These are phyloP conservation scores for Pangasius mekongensis DNA, from an alignment of 2,797 vertebrate genomes.

Conservation along the genomic window DNA sequence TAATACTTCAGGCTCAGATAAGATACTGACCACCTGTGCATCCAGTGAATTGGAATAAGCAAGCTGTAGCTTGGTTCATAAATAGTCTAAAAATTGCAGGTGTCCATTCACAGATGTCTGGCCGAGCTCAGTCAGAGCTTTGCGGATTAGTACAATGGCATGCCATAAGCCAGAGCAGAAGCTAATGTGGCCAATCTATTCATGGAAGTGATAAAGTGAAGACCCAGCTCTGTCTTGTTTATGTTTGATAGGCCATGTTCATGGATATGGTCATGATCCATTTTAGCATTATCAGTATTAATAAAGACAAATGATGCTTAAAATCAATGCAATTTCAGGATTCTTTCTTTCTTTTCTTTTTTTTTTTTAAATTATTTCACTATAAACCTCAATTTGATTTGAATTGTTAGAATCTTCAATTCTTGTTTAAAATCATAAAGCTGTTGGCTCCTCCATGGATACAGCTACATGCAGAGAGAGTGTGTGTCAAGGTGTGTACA, in stretches of 20 bases:
- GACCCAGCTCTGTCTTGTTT: constrained; percentile 21
- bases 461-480: background rate
- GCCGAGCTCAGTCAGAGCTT: constrained; percentile 62
- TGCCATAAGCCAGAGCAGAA: constrained; percentile 55
- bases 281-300: no score
- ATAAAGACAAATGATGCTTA: background rate
- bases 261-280: background rate
- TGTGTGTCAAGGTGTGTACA: constrained; percentile 4
- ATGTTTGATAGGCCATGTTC: background rate
- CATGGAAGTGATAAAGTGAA: constrained; percentile 51
- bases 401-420: no score
- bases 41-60: constrained; percentile 44
- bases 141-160: constrained; percentile 65
- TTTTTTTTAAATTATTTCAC: background rate
- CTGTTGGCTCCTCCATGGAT: background rate
- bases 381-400: background rate
- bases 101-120: constrained; percentile 61
- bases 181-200: constrained; percentile 41
- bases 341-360: background rate
- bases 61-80: constrained; percentile 57
- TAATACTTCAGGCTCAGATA: constrained; percentile 39
- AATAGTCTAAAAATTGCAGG: constrained; percentile 62
- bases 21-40: constrained; percentile 40
- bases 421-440: background rate
- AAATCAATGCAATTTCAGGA: background rate